Conservation (phyloP, 2,797 vertebrate genomes). For the Perodicticus potto region DNA sequence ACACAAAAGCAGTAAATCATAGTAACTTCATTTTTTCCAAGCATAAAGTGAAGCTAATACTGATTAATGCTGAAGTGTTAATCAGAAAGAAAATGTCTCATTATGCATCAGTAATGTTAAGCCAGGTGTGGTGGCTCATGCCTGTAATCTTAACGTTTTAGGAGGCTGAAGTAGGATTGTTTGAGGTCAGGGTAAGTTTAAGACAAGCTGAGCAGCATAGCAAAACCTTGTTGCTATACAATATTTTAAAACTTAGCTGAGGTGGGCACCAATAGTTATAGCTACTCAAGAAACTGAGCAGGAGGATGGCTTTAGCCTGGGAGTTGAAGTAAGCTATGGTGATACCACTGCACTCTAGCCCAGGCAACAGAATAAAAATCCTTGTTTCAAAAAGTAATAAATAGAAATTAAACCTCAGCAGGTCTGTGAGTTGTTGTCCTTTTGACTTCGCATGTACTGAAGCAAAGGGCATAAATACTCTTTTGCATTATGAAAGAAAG, state of each 20-base stretch:
- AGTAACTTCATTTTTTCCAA: conserved; percentile 34
- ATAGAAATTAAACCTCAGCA: neutral
- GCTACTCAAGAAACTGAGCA: neutral
- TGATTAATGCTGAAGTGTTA: neutral
- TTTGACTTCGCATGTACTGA: neutral
- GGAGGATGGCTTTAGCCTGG: neutral
- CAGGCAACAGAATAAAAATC: neutral
- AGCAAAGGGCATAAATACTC: neutral
- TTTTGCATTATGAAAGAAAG: neutral
- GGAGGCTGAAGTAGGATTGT: neutral
- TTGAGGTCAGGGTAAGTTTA: neutral
- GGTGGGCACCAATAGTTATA: neutral
- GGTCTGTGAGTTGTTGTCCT: neutral
- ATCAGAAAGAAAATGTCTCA: neutral
- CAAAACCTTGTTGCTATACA: neutral
- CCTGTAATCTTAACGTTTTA: neutral
- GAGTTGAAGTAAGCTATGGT: neutral
- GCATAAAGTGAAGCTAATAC: neutral
- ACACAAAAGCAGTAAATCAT: neutral
- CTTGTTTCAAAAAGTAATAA: neutral
- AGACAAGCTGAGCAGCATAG: neutral
- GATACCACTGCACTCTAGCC: neutral
- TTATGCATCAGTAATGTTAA: neutral
- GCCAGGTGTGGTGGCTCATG: neutral
- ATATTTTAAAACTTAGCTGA: neutral